phyloP scores from a whole-genome alignment of 2,888 invertebrate genomes.

The Saturnia japonica region DNA sequence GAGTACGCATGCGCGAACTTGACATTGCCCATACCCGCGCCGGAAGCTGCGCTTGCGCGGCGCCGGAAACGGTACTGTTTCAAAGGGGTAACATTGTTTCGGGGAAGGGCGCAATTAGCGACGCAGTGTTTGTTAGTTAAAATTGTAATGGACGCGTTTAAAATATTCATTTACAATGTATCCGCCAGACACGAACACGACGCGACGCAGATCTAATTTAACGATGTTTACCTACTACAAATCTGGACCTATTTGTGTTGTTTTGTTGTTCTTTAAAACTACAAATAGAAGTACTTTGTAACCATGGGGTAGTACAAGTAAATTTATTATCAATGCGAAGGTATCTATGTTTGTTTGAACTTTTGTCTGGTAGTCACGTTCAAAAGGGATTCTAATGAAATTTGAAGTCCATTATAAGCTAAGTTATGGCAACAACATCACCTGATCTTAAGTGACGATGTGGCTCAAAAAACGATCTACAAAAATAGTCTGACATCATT shows the following conservation, averaged over 20 bases:
- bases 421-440: too few species aligned
- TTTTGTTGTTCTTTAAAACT: not conserved
- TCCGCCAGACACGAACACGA: not conserved
- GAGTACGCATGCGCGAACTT: conserved; percentile 55
- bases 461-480: too few species aligned
- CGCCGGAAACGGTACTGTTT: conserved; percentile 53
- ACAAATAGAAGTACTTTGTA: too few species aligned
- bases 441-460: too few species aligned
- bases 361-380: too few species aligned
- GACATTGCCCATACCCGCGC: conserved; percentile 68
- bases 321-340: too few species aligned
- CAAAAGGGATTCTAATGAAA: too few species aligned
- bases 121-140: conserved; percentile 41
- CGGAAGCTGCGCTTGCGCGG: conserved; percentile 49
- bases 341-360: too few species aligned
- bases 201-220: not conserved
- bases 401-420: too few species aligned
- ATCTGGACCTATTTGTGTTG: not conserved
- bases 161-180: conserved; percentile 15
- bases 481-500: too few species aligned
- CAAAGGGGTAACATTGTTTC: conserved; percentile 72
- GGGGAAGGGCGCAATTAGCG: conserved; percentile 44
- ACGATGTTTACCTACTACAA: not conserved
- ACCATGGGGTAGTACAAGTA: too few species aligned
- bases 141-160: conserved; percentile 40